Evolutionary conservation across 2,113 vertebrate genomes (phyloP).

Genomic region (Dasyprocta punctata): DNA sequence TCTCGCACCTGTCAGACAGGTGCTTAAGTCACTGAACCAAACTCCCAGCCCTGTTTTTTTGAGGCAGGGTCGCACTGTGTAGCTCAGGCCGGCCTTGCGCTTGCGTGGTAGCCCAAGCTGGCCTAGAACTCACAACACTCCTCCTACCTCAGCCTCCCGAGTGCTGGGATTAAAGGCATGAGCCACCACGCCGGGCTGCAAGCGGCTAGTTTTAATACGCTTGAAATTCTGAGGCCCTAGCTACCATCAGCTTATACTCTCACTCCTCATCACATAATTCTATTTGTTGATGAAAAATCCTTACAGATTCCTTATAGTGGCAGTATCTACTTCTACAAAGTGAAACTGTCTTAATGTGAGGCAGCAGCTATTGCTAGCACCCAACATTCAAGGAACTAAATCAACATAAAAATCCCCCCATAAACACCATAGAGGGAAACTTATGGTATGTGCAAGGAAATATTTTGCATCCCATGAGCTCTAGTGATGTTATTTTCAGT

Average conservation of each 20-base stretch:
- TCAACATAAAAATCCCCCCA: constrained; percentile 4
- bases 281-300: not conserved
- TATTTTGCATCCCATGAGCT: not conserved
- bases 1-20: no score
- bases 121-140: no score
- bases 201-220: not conserved
- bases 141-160: no score
- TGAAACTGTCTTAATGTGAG: not conserved
- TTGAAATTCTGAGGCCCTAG: not conserved
- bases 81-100: no score
- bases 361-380: not conserved
- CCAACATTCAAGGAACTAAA: not conserved
- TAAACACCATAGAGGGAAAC: not conserved
- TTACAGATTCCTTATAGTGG: not conserved
- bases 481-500: not conserved
- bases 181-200: no score
- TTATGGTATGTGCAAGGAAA: not conserved
- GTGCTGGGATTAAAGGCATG: no score
- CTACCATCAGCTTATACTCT: not conserved
- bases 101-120: no score
- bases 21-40: no score
- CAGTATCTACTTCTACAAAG: not conserved
- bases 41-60: no score
- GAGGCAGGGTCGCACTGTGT: no score
- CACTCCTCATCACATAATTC: not conserved